Evolutionary conservation across 2,113 vertebrate genomes (phyloP).

Genomic region (Phaethon lepturus): DNA sequence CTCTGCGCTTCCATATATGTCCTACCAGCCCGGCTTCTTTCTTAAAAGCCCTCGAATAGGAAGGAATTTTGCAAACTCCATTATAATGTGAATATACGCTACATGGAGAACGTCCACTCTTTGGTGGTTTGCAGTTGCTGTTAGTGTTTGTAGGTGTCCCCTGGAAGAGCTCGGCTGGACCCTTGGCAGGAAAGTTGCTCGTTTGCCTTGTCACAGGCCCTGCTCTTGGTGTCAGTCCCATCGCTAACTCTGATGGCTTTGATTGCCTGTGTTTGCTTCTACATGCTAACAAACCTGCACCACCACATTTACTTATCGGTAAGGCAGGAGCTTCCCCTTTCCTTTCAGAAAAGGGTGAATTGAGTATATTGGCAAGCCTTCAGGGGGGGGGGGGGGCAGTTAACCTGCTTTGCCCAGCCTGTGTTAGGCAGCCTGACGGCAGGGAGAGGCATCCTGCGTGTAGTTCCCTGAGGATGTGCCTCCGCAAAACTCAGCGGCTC

Average conservation of each 20-base stretch:
- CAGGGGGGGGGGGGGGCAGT: background rate
- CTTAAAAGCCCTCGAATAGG: background rate
- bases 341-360: background rate
- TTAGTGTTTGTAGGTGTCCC: rapidly evolving
- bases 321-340: background rate
- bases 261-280: background rate
- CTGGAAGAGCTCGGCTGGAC: rapidly evolving
- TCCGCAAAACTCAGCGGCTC: no score
- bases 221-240: background rate
- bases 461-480: no score
- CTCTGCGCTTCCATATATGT: rapidly evolving
- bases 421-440: background rate
- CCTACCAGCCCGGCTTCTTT: background rate
- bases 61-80: background rate
- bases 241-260: background rate
- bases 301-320: background rate
- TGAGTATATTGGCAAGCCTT: background rate
- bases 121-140: no score
- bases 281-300: background rate
- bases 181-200: background rate
- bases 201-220: background rate
- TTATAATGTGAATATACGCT: background rate
- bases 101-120: rapidly evolving
- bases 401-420: background rate
- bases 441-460: no score